Base-by-base conservation (phyloP, 2,888 invertebrate genomes). In the Drosophila emarginata region DNA sequence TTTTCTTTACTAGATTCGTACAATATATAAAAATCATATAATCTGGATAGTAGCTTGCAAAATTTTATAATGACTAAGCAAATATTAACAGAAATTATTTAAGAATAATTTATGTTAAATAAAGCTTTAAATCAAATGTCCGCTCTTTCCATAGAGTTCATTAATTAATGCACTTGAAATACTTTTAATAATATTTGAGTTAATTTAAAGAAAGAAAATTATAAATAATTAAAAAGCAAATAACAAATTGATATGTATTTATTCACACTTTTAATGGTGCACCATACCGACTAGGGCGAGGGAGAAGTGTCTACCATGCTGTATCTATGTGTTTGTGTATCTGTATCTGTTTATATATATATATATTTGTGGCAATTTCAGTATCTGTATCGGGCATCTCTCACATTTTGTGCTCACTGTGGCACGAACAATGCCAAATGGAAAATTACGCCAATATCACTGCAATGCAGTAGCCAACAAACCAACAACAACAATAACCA, bases 221-320 rank as follows among this genome's bases (percentile, higher is more conserved):
- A 76, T 76, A 51, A 63, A 64, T 67, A 76, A 76, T 76, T 76
- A 77, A 64, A 77, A 65, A 51, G 11, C 60, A 52, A 37, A 58
- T 52, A 32, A 51, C 56, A 68, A 70, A 67, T 74, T 63, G 74
- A 74, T 67, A 74, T 77, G 75, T 72, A 77, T 77, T 72, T 77
- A 77, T 77, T 77, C 77, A 77, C 77, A 77, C 77, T 77, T 77
- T 77, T 61, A 57, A 57, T 72, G 72, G 56, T 60, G 72, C 60
- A n/a, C 2, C 7, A 12, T 12, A 11, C 39, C n/a, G 7, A 39
- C 14, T 36, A n/a, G 12, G 18, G 36, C 36, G 36, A 9, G 23
- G 18, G 37, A 58, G 57, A 36, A 36, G 60, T 60, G 51, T 60
- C 51, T 51, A 36, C 45, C 50, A 56, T 52, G 14, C 56, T 65